These are phyloP conservation scores for Centropristis striata DNA, from an alignment of 2,113 vertebrate genomes.

Conservation along the genomic window DNA sequence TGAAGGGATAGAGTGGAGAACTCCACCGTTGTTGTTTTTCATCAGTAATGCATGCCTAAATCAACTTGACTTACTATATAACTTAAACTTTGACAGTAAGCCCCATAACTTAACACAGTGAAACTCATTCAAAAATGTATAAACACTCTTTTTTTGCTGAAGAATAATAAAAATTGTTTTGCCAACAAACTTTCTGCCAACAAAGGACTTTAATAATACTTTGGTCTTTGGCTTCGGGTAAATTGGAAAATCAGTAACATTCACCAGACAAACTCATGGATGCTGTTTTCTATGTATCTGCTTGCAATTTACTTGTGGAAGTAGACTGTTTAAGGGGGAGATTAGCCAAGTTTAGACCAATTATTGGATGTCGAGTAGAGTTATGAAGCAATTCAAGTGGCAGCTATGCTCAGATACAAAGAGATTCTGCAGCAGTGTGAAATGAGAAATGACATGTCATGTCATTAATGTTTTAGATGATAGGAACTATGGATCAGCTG, in stretches of 20 bases:
- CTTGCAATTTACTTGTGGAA: slow-evolving; percentile 31
- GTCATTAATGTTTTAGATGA: background rate
- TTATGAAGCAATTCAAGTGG: slow-evolving; percentile 10
- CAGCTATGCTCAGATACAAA: background rate
- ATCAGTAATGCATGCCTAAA: background rate
- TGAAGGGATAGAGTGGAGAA: background rate
- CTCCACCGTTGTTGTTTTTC: background rate
- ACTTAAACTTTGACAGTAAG: background rate
- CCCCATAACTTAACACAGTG: background rate
- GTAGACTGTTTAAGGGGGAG: background rate
- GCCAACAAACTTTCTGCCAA: background rate
- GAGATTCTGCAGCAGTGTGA: background rate
- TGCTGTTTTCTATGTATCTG: slow-evolving; percentile 11
- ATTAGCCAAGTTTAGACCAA: slow-evolving; percentile 13
- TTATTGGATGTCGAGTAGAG: slow-evolving; percentile 5
- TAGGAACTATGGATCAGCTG: background rate
- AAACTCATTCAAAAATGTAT: background rate
- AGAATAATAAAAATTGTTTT: background rate
- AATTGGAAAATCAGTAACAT: background rate
- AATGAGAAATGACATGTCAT: background rate
- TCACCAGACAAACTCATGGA: slow-evolving; percentile 2
- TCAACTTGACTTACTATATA: background rate
- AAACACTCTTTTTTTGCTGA: background rate
- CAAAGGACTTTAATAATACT: background rate
- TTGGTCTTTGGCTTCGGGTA: background rate